These are phyloP conservation scores for Andrena minutula DNA, from an alignment of 2,888 invertebrate genomes.

Conservation along the genomic window DNA sequence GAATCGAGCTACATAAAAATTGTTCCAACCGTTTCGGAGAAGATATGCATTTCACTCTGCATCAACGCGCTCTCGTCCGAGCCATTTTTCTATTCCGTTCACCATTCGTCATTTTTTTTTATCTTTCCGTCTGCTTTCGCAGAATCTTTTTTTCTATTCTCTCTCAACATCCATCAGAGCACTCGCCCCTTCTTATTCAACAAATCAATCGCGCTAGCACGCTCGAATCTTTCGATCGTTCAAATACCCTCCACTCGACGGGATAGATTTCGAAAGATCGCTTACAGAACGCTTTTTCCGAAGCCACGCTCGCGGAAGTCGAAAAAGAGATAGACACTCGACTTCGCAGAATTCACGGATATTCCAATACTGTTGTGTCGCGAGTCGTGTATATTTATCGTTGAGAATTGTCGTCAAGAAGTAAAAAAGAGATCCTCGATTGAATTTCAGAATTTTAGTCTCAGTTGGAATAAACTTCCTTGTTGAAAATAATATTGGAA, in stretches of 20 bases:
- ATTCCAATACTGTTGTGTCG: constrained; percentile 10
- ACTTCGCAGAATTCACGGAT: constrained; percentile 28
- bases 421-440: constrained; percentile 19
- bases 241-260: constrained; percentile 15
- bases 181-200: constrained; percentile 38
- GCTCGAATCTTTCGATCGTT: constrained; percentile 17
- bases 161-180: constrained; percentile 34
- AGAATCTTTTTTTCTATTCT: background rate
- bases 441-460: constrained; percentile 8
- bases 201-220: constrained; percentile 35
- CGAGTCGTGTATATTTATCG: constrained; percentile 12
- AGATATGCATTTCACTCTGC: constrained; percentile 75
- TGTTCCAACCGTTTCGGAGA: constrained; percentile 74
- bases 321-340: constrained; percentile 27
- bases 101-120: background rate
- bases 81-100: constrained; percentile 26
- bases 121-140: background rate
- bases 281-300: constrained; percentile 4
- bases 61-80: constrained; percentile 51
- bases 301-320: background rate
- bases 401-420: constrained; percentile 4
- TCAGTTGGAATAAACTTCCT: constrained; percentile 33
- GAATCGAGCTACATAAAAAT: constrained; percentile 74
- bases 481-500: constrained; percentile 6
- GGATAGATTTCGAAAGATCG: constrained; percentile 12